Percentiles rank a stretch among this genome's conserved stretches.
phyloP scores from a whole-genome alignment of 2,113 vertebrate species.

The Epinephelus moara region DNA sequence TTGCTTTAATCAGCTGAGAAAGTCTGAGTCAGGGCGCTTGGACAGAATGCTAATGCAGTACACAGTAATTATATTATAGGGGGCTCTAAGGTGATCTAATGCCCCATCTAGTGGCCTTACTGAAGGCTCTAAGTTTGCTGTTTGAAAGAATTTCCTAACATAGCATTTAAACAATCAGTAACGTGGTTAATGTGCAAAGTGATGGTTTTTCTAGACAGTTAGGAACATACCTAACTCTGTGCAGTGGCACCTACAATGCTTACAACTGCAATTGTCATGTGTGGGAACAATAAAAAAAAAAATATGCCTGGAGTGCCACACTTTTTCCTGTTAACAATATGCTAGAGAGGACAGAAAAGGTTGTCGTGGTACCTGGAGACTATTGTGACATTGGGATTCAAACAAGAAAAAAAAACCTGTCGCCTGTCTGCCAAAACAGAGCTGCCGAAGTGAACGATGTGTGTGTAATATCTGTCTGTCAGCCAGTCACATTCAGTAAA shows the following conservation, averaged over 20 bases:
- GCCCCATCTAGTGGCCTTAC: not conserved
- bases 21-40: constrained; percentile 37
- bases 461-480: constrained; percentile 49
- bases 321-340: not conserved
- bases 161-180: not conserved
- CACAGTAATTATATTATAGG: constrained; percentile 20
- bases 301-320: not conserved
- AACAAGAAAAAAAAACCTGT: not conserved
- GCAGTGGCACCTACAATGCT: not conserved
- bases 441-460: constrained; percentile 11
- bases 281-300: not conserved
- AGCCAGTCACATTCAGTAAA: constrained; percentile 55
- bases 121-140: not conserved
- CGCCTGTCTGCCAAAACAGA: constrained; percentile 37
- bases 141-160: not conserved
- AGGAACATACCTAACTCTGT: not conserved
- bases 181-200: not conserved
- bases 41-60: constrained; percentile 35
- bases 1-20: constrained; percentile 55
- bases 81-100: constrained; percentile 15
- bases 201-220: not conserved
- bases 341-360: not conserved
- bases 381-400: constrained; percentile 18
- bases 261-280: not conserved
- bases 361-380: not conserved